These are phyloP conservation scores for Heliconius hermathena DNA, from an alignment of 1,140 invertebrate genomes.

Conservation along the genomic window DNA sequence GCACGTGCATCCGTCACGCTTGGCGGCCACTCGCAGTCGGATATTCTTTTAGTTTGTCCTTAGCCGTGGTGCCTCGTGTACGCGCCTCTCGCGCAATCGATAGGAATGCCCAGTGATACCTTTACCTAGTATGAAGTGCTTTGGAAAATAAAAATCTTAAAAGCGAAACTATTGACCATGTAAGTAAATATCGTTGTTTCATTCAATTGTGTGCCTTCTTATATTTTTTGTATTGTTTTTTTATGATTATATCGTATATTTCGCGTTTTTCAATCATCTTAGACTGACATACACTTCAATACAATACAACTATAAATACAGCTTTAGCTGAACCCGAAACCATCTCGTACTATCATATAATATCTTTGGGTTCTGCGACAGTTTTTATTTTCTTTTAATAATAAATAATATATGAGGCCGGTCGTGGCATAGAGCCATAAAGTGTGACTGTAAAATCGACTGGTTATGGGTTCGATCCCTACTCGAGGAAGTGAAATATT, in stretches of 20 bases:
- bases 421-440: too few species aligned
- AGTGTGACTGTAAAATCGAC: too few species aligned
- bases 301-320: too few species aligned
- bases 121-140: constrained; percentile 34
- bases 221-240: neutral
- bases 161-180: constrained; percentile 8
- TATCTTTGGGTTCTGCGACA: too few species aligned
- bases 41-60: constrained; percentile 73
- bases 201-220: neutral
- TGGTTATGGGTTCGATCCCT: too few species aligned
- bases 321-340: too few species aligned
- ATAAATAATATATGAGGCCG: too few species aligned
- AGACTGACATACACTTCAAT: neutral
- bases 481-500: too few species aligned
- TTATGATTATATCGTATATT: neutral
- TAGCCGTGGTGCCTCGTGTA: constrained; percentile 63
- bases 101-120: constrained; percentile 48
- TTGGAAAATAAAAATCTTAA: constrained; percentile 18
- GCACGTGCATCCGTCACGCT: constrained; percentile 76
- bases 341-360: too few species aligned
- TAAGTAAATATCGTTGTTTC: neutral
- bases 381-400: too few species aligned
- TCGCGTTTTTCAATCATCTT: neutral
- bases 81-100: constrained; percentile 63
- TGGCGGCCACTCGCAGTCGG: constrained; percentile 63